Conservation (phyloP, 1,140 invertebrate species). For the Drosophila carrolli region DNA sequence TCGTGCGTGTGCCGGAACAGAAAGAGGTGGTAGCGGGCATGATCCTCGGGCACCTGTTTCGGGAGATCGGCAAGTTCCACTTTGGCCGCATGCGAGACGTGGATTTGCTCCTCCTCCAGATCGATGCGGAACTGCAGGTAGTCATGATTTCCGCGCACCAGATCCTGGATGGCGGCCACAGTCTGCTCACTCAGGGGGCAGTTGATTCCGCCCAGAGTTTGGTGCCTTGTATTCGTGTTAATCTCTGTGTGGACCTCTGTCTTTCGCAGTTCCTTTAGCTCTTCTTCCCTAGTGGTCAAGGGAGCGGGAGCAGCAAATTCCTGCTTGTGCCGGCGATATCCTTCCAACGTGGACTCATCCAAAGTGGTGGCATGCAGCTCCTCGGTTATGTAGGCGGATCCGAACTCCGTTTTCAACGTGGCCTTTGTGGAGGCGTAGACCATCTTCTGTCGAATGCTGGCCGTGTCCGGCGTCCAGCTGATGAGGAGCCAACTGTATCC, state of each 20-base stretch:
- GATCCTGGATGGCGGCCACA: conserved; percentile 89
- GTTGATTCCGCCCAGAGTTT: conserved; percentile 95
- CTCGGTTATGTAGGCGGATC: conserved; percentile 93
- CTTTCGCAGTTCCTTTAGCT: conserved; percentile 92
- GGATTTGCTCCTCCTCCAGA: conserved; percentile 82
- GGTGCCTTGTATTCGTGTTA: conserved; percentile 93
- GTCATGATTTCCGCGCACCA: conserved; percentile 88
- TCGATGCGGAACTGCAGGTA: conserved; percentile 92
- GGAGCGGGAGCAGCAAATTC: conserved; percentile 93
- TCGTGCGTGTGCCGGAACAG: conserved; percentile 96
- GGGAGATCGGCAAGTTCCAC: conserved; percentile 88
- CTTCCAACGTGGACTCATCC: conserved; percentile 92
- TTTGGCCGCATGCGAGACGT: conserved; percentile 88
- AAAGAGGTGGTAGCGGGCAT: conserved; percentile 96
- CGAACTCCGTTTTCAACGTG: conserved; percentile 98
- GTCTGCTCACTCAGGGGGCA: conserved; percentile 96
- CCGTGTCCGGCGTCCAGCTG: conserved; percentile 96
- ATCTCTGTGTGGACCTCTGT: conserved; percentile 92
- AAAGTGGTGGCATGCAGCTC: conserved; percentile 85
- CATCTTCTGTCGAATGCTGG: conserved; percentile 98
- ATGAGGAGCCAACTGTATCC: conserved; percentile 98
- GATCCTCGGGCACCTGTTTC: conserved; percentile 91
- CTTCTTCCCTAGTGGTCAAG: conserved; percentile 95
- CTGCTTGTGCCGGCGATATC: conserved; percentile 92
- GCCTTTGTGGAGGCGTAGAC: conserved; percentile 99